phyloP scores from a whole-genome alignment of 2,888 invertebrate genomes.

The Heliconius ismenius region DNA sequence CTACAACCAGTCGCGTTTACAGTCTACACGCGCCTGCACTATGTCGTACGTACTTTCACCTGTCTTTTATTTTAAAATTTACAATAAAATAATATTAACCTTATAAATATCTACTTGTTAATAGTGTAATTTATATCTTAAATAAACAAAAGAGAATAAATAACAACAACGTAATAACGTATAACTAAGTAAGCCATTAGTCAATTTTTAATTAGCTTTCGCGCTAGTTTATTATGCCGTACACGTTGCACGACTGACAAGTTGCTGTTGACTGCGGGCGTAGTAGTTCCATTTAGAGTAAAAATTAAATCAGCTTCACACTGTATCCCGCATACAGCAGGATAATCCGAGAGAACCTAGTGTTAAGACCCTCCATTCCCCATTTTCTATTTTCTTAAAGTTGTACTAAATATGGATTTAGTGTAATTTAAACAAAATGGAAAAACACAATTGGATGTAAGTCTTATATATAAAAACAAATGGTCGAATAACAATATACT shows the following conservation, averaged over 20 bases:
- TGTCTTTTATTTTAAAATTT: not conserved
- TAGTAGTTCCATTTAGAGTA: not conserved
- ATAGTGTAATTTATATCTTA: not conserved
- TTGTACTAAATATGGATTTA: not conserved
- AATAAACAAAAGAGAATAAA: not conserved
- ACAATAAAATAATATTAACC: not conserved
- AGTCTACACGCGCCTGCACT: too few relatives aligned
- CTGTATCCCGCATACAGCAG: too few relatives aligned
- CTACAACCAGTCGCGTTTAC: too few relatives aligned
- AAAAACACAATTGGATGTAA: not conserved
- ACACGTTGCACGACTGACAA: constrained; percentile 17
- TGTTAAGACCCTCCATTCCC: too few relatives aligned
- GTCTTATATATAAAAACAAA: not conserved
- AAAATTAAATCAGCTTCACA: not conserved
- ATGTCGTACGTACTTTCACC: too few relatives aligned
- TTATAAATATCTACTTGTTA: not conserved
- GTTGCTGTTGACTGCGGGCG: not conserved
- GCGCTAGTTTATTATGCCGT: constrained; percentile 29
- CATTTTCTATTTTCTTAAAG: too few relatives aligned
- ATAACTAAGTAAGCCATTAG: constrained; percentile 28
- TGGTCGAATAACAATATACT: not conserved
- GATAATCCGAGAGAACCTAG: too few relatives aligned
- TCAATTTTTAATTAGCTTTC: constrained; percentile 39
- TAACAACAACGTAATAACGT: not conserved
- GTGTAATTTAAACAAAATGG: not conserved